Evolutionary conservation across 2,888 invertebrate genomes (phyloP), one percentile per base, ranked within the genome.

Genomic region (Caradrina clavipalpis): DNA sequence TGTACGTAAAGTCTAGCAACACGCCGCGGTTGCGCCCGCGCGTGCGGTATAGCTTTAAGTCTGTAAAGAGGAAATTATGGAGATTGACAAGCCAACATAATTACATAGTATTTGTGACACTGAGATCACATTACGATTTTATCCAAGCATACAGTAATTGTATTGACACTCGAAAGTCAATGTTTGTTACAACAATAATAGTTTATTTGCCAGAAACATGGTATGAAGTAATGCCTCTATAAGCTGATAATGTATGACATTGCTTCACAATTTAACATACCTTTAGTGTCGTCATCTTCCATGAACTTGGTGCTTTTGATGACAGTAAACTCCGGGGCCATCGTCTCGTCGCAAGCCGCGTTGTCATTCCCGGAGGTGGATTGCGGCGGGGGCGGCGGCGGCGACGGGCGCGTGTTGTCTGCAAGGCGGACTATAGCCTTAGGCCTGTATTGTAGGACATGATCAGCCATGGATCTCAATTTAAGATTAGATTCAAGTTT

Each of bases 1-100:
- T 95, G 86, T 97, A 97, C 84, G 97, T 97, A 75, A 97, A 97
- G 85, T 97, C 94, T 22, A 97, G 92, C 26, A 97, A 92, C 49
- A 96, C 92, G 26, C 97, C 97, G 71, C 97, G 96, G 60, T 95
- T 90, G 70, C 91, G 91, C 0, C 97, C 96, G 66, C 96, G 94
- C 88, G 97, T 97, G 31, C 87, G 88, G 90, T 97, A 97, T 81
- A 93, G 79, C 85, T 92, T 89, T 61, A 95, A 85, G 35, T 91
- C 95, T 94, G 85, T 19, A 45, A 64, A 21, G 47, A 45, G 1
- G 5, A 22, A 53, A 42, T 39, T 73, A 10, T 55, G 22, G 7
- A 39, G 21, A 39, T 21, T 31, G 31, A 55, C 11, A 19, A 35
- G 1, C 42, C 4, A 51, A 65, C 26, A 13, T 42, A n/a, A n/a